phyloP scores from a whole-genome alignment of 2,797 vertebrate genomes.

The Sandelia bainsii region DNA sequence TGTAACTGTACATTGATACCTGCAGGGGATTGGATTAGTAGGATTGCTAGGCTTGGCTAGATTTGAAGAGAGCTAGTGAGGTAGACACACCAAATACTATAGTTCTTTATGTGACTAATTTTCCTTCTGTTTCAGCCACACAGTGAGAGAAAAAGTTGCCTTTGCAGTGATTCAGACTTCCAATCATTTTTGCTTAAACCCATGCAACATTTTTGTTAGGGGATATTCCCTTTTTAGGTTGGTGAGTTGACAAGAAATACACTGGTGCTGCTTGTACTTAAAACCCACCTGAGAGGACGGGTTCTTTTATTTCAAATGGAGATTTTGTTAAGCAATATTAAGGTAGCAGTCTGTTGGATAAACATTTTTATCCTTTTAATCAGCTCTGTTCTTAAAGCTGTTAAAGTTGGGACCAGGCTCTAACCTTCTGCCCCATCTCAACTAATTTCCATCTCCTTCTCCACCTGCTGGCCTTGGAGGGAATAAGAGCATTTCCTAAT shows the following conservation, averaged over 20 bases:
- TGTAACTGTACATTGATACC: constrained; percentile 33
- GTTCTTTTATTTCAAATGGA: constrained; percentile 32
- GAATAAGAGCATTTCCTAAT: constrained; percentile 28
- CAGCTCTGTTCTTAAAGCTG: constrained; percentile 70
- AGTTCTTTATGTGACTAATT: not conserved
- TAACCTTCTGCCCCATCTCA: constrained; percentile 20
- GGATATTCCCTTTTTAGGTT: not conserved
- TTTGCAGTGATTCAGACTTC: too few relatives aligned
- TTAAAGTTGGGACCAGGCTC: constrained; percentile 60
- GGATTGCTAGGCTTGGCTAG: constrained; percentile 12
- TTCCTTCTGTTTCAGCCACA: not conserved
- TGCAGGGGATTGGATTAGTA: constrained; percentile 34
- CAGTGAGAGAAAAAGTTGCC: not conserved
- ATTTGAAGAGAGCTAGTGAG: not conserved
- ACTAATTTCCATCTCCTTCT: constrained; percentile 55
- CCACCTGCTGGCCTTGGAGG: constrained; percentile 24
- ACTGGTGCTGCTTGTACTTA: not conserved
- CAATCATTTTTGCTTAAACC: not conserved
- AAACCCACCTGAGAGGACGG: constrained; percentile 20
- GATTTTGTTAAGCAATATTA: constrained; percentile 64
- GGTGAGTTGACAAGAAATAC: not conserved
- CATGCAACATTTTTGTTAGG: not conserved
- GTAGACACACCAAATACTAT: not conserved
- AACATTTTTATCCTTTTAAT: constrained; percentile 72
- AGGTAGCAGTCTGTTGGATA: constrained; percentile 58